phyloP scores from a whole-genome alignment of 2,113 vertebrate genomes.

The Progne subis region DNA sequence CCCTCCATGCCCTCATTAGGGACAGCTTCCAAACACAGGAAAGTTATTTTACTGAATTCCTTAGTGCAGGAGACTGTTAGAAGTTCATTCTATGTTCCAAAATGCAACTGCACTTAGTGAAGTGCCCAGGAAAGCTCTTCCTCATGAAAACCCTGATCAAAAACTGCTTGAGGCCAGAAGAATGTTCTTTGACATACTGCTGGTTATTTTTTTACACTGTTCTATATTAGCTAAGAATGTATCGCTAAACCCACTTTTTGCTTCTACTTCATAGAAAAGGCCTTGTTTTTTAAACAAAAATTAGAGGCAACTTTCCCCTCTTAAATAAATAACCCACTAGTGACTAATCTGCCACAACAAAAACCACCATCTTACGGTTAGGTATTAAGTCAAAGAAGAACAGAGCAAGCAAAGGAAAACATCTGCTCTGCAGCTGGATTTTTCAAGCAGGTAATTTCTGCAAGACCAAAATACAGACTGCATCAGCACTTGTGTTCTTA shows the following conservation, averaged over 20 bases:
- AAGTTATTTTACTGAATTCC: not conserved
- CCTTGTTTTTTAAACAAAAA: not conserved
- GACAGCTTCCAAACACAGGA: not conserved
- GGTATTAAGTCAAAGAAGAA: not conserved
- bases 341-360: not conserved
- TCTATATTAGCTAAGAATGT: not conserved
- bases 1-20: not conserved
- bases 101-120: not conserved
- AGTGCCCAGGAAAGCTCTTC: not conserved
- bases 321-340: not conserved
- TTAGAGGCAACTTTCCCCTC: not conserved
- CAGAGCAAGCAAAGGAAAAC: accelerated
- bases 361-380: not conserved
- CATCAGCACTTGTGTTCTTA: not conserved
- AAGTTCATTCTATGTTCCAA: not conserved
- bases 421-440: not conserved
- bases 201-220: not conserved
- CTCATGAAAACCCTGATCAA: not conserved
- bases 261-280: not conserved
- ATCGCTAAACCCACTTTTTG: not conserved
- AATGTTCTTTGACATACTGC: accelerated
- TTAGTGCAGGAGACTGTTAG: not conserved
- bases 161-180: not conserved
- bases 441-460: not conserved
- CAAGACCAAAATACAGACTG: not conserved